Evolutionary conservation across 2,888 invertebrate species (phyloP).

Genomic region (Lepidonotus clava): DNA sequence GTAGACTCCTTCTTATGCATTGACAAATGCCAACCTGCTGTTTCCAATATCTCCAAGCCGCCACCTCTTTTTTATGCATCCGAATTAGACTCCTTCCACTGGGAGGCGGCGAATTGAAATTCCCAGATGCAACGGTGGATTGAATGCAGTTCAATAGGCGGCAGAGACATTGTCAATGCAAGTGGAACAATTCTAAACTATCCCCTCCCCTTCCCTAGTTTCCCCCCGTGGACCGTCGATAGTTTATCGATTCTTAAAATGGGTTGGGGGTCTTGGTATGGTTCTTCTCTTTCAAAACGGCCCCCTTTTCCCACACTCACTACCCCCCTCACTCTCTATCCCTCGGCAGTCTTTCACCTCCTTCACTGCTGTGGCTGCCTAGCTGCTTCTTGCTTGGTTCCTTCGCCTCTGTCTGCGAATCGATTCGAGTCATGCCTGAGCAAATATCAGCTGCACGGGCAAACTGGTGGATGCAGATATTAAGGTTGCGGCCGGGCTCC

Average conservation of each 20-base stretch:
- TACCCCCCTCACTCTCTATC: not conserved
- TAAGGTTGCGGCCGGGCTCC: constrained; percentile 39
- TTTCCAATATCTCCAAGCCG: constrained; percentile 26
- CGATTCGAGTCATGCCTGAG: constrained; percentile 48
- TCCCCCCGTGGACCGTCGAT: not conserved
- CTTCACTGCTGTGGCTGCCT: not conserved
- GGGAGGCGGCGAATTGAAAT: constrained; percentile 13
- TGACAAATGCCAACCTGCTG: constrained; percentile 39
- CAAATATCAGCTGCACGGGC: constrained; percentile 39
- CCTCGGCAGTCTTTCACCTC: not conserved
- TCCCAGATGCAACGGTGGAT: constrained; percentile 1
- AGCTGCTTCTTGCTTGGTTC: constrained; percentile 40
- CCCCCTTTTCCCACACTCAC: not conserved
- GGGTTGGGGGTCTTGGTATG: constrained; percentile 32
- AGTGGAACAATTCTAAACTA: constrained; percentile 49
- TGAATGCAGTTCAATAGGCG: constrained; percentile 32
- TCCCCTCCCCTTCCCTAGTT: not conserved
- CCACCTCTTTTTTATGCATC: not conserved
- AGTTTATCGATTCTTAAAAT: constrained; percentile 50
- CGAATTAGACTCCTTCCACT: constrained; percentile 14
- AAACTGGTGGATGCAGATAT: constrained; percentile 51
- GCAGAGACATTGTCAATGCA: constrained; percentile 38
- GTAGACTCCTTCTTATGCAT: not conserved
- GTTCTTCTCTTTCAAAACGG: constrained; percentile 38
- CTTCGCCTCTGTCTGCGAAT: not conserved